These are phyloP conservation scores for Meandrusa payeni DNA, from an alignment of 2,888 invertebrate species.

Conservation along the genomic window DNA sequence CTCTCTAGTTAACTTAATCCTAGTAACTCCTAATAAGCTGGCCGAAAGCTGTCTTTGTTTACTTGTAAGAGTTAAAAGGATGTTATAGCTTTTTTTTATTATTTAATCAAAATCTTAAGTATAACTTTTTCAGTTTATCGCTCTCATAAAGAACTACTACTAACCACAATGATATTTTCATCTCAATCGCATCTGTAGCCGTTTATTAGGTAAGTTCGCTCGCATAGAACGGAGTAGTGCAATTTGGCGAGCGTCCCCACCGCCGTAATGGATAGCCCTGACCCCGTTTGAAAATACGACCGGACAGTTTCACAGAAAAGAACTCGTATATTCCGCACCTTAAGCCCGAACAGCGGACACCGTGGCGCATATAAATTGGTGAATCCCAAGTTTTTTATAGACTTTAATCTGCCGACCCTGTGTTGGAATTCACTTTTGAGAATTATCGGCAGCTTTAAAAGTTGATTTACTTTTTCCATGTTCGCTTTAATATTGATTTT, in stretches of 20 bases:
- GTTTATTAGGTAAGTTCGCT: constrained; percentile 8
- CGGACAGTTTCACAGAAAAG: constrained; percentile 10
- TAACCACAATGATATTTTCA: too few species aligned
- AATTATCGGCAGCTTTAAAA: background rate
- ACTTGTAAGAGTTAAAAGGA: too few species aligned
- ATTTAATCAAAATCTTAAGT: too few species aligned
- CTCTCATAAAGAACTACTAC: too few species aligned
- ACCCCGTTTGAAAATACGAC: constrained; percentile 24
- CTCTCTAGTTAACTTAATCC: too few species aligned
- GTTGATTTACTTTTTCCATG: too few species aligned
- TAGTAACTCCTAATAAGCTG: too few species aligned
- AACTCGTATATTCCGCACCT: constrained; percentile 11
- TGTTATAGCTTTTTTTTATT: too few species aligned
- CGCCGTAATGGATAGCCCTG: constrained; percentile 13
- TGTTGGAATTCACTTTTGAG: background rate
- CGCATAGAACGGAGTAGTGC: constrained; percentile 7
- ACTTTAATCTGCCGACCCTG: background rate
- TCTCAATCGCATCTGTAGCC: background rate
- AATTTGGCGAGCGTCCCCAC: constrained; percentile 19
- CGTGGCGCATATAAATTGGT: constrained; percentile 3
- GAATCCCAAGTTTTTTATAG: background rate
- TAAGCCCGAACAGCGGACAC: background rate
- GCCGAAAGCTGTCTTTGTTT: too few species aligned
- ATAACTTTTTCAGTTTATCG: too few species aligned
- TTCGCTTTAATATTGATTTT: too few species aligned